These are phyloP conservation scores for Cheilosia soror DNA, from an alignment of 2,888 invertebrate species.

Conservation along the genomic window DNA sequence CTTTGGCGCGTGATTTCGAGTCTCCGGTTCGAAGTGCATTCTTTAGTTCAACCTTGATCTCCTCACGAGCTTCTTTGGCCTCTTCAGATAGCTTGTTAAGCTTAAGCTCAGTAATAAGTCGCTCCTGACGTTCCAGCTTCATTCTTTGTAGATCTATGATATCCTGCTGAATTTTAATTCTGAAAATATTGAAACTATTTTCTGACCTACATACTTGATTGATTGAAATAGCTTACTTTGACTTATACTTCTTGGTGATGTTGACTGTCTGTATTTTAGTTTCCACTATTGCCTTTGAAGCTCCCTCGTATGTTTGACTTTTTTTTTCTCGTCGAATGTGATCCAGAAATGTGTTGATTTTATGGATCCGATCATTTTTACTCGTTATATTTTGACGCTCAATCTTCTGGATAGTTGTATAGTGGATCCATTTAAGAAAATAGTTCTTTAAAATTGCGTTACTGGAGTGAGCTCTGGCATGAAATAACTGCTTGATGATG, in stretches of 20 bases:
- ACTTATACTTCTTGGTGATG: constrained; percentile 82
- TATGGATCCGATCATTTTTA: constrained; percentile 79
- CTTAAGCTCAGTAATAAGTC: constrained; percentile 89
- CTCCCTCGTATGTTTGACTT: constrained; percentile 3
- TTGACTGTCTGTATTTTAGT: constrained; percentile 53
- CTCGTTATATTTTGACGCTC: constrained; percentile 79
- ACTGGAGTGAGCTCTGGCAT: constrained; percentile 75
- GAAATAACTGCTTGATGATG: constrained; percentile 81
- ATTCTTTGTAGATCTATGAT: constrained; percentile 89
- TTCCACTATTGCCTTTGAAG: constrained; percentile 32
- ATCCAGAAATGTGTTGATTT: constrained; percentile 82
- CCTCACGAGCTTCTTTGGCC: constrained; percentile 86
- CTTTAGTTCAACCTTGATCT: constrained; percentile 85
- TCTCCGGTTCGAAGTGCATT: constrained; percentile 86
- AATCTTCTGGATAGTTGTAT: constrained; percentile 81
- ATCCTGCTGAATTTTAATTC: constrained; percentile 89
- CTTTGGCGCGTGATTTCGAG: constrained; percentile 85
- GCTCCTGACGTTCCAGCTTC: constrained; percentile 89
- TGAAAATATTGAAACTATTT: constrained; percentile 78
- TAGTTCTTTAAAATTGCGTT: constrained; percentile 78
- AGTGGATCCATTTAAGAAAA: constrained; percentile 83
- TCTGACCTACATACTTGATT: background rate
- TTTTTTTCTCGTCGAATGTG: constrained; percentile 81
- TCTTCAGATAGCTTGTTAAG: constrained; percentile 88
- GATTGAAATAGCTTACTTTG: constrained; percentile 79